phyloP scores from a whole-genome alignment of 2,888 invertebrate species.

The Andrena minutula region DNA sequence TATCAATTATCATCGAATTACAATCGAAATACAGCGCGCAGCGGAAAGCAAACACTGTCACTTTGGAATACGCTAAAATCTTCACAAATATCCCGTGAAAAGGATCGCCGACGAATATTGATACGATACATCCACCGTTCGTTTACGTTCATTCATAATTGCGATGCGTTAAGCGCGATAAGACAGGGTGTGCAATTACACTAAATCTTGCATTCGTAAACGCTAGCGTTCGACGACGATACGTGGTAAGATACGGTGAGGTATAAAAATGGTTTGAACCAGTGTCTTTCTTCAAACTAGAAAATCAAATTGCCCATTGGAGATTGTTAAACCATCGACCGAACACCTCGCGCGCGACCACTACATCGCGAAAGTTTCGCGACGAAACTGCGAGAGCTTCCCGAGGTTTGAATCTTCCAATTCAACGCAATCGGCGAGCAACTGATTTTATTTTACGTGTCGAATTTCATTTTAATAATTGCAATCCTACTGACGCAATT shows the following conservation, averaged over 20 bases:
- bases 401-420: background rate
- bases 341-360: background rate
- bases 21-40: slow-evolving; percentile 2
- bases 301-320: slow-evolving; percentile 24
- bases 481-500: background rate
- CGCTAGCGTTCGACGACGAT: background rate
- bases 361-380: background rate
- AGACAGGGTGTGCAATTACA: slow-evolving; percentile 19
- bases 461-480: slow-evolving; percentile 6
- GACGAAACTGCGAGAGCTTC: background rate
- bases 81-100: slow-evolving; percentile 4
- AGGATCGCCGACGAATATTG: background rate
- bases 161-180: background rate
- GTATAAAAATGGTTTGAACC: slow-evolving; percentile 15
- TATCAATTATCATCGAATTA: slow-evolving; percentile 15
- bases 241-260: background rate
- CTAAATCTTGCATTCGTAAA: slow-evolving; percentile 32
- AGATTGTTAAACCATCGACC: background rate
- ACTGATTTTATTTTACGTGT: background rate
- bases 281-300: slow-evolving; percentile 20
- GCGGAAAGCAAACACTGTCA: slow-evolving; percentile 27
- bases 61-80: background rate
- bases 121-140: background rate
- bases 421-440: background rate
- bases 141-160: slow-evolving; percentile 44